Evolutionary conservation across 2,888 invertebrate genomes (phyloP).

Genomic region (Drosophila emarginata): DNA sequence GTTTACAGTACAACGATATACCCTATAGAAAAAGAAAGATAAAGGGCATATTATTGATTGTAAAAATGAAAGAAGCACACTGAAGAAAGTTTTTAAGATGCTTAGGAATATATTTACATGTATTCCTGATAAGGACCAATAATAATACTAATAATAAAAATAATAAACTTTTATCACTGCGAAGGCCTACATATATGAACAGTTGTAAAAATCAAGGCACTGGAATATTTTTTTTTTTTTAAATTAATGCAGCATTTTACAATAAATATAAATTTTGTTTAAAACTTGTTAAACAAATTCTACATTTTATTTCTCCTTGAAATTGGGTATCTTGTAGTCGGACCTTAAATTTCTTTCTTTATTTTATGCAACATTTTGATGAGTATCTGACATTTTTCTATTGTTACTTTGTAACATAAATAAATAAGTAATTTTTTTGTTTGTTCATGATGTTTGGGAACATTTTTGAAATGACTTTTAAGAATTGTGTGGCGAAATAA

Average conservation of each 20-base stretch:
- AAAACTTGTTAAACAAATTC: too few species aligned
- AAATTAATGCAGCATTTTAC: too few species aligned
- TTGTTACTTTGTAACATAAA: slow-evolving; percentile 17
- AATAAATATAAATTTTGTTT: too few species aligned
- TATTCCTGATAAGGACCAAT: too few species aligned
- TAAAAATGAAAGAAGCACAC: too few species aligned
- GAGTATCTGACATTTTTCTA: slow-evolving; percentile 19
- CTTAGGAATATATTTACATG: too few species aligned
- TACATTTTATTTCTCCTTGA: neutral
- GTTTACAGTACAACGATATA: neutral
- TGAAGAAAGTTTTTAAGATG: neutral
- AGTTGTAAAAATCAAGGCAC: too few species aligned
- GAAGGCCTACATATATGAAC: too few species aligned
- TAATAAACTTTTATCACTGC: too few species aligned
- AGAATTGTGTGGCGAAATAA: slow-evolving; percentile 21
- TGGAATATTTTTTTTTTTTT: too few species aligned
- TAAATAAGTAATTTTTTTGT: slow-evolving; percentile 22
- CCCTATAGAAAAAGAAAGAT: neutral
- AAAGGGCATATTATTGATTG: neutral
- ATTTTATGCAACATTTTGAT: slow-evolving; percentile 3
- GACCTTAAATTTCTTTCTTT: slow-evolving; percentile 16
- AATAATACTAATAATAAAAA: too few species aligned
- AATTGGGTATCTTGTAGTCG: neutral
- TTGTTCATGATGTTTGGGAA: slow-evolving; percentile 7
- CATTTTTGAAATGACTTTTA: slow-evolving; percentile 2